phyloP scores from a whole-genome alignment of 2,797 vertebrate species.

The Pteronotus mesoamericanus region DNA sequence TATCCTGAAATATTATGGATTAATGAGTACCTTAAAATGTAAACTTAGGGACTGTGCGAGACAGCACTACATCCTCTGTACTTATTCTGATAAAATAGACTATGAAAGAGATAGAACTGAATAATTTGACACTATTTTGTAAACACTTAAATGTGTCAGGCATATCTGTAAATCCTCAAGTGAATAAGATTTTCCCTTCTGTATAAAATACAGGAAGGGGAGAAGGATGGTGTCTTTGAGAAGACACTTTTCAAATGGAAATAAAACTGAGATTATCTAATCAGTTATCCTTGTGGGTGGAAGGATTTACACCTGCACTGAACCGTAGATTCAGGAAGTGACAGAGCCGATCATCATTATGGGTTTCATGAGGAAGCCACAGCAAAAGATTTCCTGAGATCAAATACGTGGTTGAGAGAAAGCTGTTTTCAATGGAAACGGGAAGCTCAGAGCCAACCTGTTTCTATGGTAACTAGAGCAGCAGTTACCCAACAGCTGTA shows the following conservation, averaged over 20 bases:
- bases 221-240: conserved; percentile 38
- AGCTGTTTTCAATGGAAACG: conserved; percentile 92
- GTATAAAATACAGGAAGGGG: neutral
- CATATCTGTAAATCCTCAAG: conserved; percentile 59
- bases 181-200: conserved; percentile 41
- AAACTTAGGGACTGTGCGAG: neutral
- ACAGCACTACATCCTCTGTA: neutral
- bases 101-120: conserved; percentile 39
- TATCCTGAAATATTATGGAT: conserved; percentile 24
- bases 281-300: conserved; percentile 39
- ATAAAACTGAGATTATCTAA: conserved; percentile 56
- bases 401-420: conserved; percentile 87
- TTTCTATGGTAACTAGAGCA: conserved; percentile 96
- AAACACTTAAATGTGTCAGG: conserved; percentile 66
- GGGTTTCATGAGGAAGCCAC: conserved; percentile 80
- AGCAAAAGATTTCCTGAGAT: conserved; percentile 88
- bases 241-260: conserved; percentile 68
- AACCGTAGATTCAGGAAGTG: conserved; percentile 69
- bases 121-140: conserved; percentile 65
- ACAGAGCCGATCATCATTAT: conserved; percentile 74
- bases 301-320: neutral
- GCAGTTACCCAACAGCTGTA: conserved; percentile 85
- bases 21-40: conserved; percentile 38
- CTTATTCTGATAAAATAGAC: neutral
- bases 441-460: conserved; percentile 89